Conservation (phyloP, 2,797 vertebrate species). For the Thunnus albacares region DNA sequence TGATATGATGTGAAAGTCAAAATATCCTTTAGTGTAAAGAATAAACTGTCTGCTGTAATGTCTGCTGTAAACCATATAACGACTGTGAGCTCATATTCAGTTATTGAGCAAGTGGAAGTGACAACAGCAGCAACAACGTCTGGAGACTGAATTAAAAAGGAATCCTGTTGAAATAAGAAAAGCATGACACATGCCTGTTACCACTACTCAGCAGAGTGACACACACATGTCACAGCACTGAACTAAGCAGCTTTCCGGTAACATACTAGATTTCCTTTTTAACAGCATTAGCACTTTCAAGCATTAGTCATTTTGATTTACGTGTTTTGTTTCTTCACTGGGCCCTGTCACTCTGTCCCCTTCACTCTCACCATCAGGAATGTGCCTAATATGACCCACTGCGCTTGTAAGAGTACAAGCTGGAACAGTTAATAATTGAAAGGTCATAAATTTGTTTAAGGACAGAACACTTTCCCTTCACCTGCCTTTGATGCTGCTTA, state of each 20-base stretch:
- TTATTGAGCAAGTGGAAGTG: not conserved
- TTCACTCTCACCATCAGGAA: not conserved
- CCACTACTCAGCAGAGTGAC: not conserved
- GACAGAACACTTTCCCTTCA: constrained; percentile 24
- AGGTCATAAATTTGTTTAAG: constrained; percentile 28
- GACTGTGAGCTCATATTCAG: not conserved
- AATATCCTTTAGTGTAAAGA: not conserved
- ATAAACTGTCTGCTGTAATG: not conserved
- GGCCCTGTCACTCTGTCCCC: not conserved
- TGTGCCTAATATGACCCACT: constrained; percentile 5
- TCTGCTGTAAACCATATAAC: not conserved
- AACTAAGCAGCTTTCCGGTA: not conserved
- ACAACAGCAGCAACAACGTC: not conserved
- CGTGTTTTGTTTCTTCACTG: not conserved
- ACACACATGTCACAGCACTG: not conserved
- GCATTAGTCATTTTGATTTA: constrained; percentile 9
- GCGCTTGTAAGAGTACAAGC: not conserved
- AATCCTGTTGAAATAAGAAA: not conserved
- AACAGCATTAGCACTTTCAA: not conserved
- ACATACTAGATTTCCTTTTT: not conserved
- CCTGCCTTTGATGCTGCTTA: constrained; percentile 12
- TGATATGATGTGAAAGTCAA: constrained; percentile 3
- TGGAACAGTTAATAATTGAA: constrained; percentile 66
- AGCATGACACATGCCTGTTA: no score
- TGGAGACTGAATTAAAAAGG: no score